Base-by-base conservation (phyloP, 2,888 invertebrate genomes). In the Atrina japonica region DNA sequence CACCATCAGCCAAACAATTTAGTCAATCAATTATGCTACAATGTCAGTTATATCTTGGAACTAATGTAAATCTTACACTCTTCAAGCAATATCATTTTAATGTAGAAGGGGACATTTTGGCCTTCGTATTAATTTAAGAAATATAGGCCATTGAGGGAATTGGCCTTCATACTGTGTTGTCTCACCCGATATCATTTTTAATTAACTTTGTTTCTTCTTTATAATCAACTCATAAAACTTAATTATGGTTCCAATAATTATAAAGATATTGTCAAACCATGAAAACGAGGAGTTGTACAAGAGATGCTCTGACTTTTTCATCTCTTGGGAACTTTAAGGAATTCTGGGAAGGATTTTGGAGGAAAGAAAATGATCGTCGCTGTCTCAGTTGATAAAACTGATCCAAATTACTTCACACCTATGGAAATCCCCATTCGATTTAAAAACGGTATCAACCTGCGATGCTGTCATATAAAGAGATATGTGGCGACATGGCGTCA, bases 371-470 rank as follows among this genome's bases (percentile, higher is more conserved):
- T 60, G 45, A 60, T 60, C 41, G 52, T 35, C 29, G 50, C 58
- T 71, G 71, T 71, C 71, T 56, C 63, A 63, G 52, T 41, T 52
- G 55, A 67, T 71, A 61, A 71, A 60, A 49, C 63, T 71, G 61
- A 55, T 56, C 53, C 60, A 70, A 70, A 70, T 71, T 61, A 60
- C 63, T 71, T 71, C 23, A 71, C 71, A 71, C 71, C 66, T 65
- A 56, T 21, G 23, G 25, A 29, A 52, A 53, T 64, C 64, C 52
- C 64, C 23, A 21, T 25, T 41, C 41, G 23, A 30, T 5, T 23
- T 35, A 35, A 40, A 21, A 21, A 40, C 56, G 56, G 56, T 56
- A 56, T 56, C 61, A 49, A 43, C 61, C 40, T 61, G 61, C 21
- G 35, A 61, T 61, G 23, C 30, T 43, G 61, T 61, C 61, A 61